Evolutionary conservation across 2,797 vertebrate species (phyloP).

Genomic region (Pseudomugil gertrudae): DNA sequence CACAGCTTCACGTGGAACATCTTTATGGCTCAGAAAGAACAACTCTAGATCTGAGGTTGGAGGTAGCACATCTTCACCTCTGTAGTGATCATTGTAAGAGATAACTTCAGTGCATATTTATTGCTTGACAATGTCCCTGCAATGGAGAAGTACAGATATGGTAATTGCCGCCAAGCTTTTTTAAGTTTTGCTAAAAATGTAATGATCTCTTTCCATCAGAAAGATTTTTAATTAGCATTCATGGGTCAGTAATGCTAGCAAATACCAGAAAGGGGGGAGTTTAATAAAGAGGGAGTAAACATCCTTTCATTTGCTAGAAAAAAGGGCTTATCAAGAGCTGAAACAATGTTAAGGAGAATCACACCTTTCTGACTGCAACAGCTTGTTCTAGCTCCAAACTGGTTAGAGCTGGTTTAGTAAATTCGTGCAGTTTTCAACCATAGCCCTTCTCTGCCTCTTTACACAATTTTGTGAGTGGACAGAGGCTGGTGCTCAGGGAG

Average conservation of each 20-base stretch:
- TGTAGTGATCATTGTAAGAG: constrained; percentile 29
- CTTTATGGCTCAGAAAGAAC: constrained; percentile 21
- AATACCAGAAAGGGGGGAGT: constrained; percentile 38
- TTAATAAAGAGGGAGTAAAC: constrained; percentile 44
- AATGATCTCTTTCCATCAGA: constrained; percentile 35
- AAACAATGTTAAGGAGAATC: constrained; percentile 48
- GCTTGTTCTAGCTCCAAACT: constrained; percentile 62
- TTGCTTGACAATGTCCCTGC: constrained; percentile 40
- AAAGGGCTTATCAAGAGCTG: constrained; percentile 54
- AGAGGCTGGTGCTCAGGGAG: constrained; percentile 69
- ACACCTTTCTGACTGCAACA: constrained; percentile 43
- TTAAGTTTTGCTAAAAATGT: constrained; percentile 63
- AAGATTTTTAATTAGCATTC: constrained; percentile 65
- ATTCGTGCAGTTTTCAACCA: constrained; percentile 45
- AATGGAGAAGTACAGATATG: constrained; percentile 52
- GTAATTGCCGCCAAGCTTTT: constrained; percentile 56
- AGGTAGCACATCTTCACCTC: constrained; percentile 30
- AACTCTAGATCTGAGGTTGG: constrained; percentile 18
- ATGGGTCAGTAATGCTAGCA: constrained; percentile 62
- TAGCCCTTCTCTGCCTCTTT: constrained; percentile 69
- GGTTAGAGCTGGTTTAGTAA: constrained; percentile 55
- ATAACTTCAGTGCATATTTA: constrained; percentile 19
- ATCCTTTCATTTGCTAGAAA: constrained; percentile 39
- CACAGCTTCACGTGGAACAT: constrained; percentile 26
- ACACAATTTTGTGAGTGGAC: constrained; percentile 73